Base-by-base conservation (phyloP, 2,797 vertebrate genomes). In the Fratercula arctica region DNA sequence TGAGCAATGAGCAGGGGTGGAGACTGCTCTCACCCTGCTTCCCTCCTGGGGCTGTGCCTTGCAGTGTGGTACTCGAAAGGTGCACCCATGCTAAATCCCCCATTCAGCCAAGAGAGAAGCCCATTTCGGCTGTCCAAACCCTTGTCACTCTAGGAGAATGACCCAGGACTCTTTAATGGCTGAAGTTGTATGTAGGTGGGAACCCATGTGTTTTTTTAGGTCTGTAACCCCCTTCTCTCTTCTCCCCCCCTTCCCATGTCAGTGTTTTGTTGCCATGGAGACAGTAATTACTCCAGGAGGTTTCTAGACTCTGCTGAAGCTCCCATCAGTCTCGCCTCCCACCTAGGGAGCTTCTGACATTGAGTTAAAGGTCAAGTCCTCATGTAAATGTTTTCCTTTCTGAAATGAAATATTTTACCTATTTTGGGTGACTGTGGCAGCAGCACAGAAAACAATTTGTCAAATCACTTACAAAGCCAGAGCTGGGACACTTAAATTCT, bases 321-420 rank as follows among this genome's bases (percentile, higher is more conserved):
- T 95, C 87, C 96, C 96, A 97, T 96, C 90, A 93, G 92, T 96
- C 93, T 96, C 20, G 3, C 91, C 86, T 96, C 95, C 95, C 95
- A 94, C 96, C 91, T 95, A 94, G 95, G 95, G 94, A 97, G 91
- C 81, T 50, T 95, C 97, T 98, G 98, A 98, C 96, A 97, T 97
- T 97, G 97, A 97, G 90, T 94, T 97, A 97, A 97, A 98, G 98
- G 98, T 98, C 91, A 92, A 95, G 83, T 94, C 96, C 91, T 97
- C 97, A 97, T 96, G 93, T 97, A 97, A 98, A 97, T 95, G 91
- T 97, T 97, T 92, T 96, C 96, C 93, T 97, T 95, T 98, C 96
- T 68, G 74, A 97, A 97, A 97, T 98, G 97, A 98, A 97, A 97
- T 97, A 97, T 98, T 97, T 97, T 97, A 96, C 97, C 95, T 97